Evolutionary conservation across 1,140 invertebrate genomes (phyloP), one percentile per base, ranked within the genome.

Genomic region (Drosophila obscura): DNA sequence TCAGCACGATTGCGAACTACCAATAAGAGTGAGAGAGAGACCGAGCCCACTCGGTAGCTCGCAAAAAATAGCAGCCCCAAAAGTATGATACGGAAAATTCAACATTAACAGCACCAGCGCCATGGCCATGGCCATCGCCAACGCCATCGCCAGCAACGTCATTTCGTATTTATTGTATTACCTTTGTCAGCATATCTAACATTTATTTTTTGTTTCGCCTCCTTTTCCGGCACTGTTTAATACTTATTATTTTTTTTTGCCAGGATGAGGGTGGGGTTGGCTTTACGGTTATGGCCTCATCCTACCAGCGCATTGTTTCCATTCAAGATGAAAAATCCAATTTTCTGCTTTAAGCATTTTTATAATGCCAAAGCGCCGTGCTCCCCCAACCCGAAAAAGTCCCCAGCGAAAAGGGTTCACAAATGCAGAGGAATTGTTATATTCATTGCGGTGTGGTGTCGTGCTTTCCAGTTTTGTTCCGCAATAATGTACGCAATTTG

Each of bases 131-230:
- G 19, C 41, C 31, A 44, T 31, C 7, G 28, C 8, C 2, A n/a
- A n/a, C 64, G 52, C 52, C 76, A 61, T 49, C 59, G 57, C 35
- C 53, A 64, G 31, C 50, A 65, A 45, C 75, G 74, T 87, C 82
- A 85, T 85, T 87, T 85, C 82, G 82, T 85, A 85, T 85, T 85
- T 85, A 85, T 85, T 85, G 82, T 82, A 87, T 81, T 85, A 85
- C 81, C 81, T 85, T 85, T 85, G 81, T 87, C 82, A 85, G 81
- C 81, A 85, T 85, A 85, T 85, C 81, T 85, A 87, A 85, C 78
- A 81, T 81, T 87, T 78, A 50, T 85, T 85, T 65, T 67, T 76
- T 57, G 66, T 69, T 79, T 65, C 64, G 58, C 73, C 65, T 48
- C 60, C 69, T 43, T 84, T 75, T 79, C 66, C 51, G 67, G 63